phyloP scores from a whole-genome alignment of 2,113 vertebrate species.

The Romanogobio albipinnatus region DNA sequence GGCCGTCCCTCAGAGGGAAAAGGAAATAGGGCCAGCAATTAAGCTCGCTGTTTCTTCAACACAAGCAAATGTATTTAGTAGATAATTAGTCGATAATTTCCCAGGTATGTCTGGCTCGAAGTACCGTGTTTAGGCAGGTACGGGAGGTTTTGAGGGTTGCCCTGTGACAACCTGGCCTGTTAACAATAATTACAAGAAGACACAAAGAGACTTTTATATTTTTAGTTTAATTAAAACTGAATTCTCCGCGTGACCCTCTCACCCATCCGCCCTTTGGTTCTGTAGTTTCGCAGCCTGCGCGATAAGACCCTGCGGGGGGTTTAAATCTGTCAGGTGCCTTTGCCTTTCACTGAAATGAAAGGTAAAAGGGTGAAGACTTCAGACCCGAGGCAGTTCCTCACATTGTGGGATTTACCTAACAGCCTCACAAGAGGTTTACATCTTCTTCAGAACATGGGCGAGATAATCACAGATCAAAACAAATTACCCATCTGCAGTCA shows the following conservation, averaged over 20 bases:
- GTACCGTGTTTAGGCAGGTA: constrained; percentile 74
- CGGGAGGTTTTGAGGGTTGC: constrained; percentile 67
- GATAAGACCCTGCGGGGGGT: constrained; percentile 78
- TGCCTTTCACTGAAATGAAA: constrained; percentile 69
- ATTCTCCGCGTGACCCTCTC: constrained; percentile 20
- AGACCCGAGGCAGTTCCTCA: constrained; percentile 76
- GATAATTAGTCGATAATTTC: constrained; percentile 90
- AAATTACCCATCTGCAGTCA: constrained; percentile 80
- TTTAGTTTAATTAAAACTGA: constrained; percentile 48
- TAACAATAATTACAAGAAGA: constrained; percentile 69
- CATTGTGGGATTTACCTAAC: constrained; percentile 81
- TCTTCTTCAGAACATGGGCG: constrained; percentile 75
- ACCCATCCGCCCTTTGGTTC: not conserved
- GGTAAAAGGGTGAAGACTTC: constrained; percentile 70
- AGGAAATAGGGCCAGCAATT: constrained; percentile 80
- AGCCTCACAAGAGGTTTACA: constrained; percentile 80
- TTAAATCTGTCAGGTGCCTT: constrained; percentile 78
- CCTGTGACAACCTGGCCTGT: constrained; percentile 72
- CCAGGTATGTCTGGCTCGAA: constrained; percentile 81
- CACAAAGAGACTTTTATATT: constrained; percentile 49
- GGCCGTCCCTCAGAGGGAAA: constrained; percentile 74
- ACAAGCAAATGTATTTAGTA: constrained; percentile 87
- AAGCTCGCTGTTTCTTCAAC: constrained; percentile 81
- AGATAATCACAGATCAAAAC: constrained; percentile 82
- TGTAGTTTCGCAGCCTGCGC: not conserved